These are phyloP conservation scores for Biston betularia DNA, from an alignment of 2,888 invertebrate genomes.

Conservation along the genomic window DNA sequence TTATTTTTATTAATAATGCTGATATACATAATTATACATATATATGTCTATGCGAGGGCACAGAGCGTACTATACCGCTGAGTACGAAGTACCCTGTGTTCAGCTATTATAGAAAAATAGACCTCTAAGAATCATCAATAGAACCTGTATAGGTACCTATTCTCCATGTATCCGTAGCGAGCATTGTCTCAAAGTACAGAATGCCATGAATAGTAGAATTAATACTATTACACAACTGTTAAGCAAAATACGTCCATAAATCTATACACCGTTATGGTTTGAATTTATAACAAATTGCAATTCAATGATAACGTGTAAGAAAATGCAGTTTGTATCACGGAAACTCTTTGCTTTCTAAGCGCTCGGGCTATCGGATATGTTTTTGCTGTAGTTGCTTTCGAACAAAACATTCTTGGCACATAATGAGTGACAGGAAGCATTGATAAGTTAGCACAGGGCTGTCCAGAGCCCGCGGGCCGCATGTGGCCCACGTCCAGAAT, in stretches of 20 bases:
- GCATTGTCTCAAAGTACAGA: conserved; percentile 54
- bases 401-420: conserved; percentile 21
- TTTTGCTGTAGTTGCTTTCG: conserved; percentile 48
- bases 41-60: too few species aligned
- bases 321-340: conserved; percentile 60
- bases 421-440: conserved; percentile 13
- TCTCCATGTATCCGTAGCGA: too few species aligned
- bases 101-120: too few species aligned
- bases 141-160: too few species aligned
- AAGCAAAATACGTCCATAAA: conserved; percentile 43
- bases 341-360: conserved; percentile 66
- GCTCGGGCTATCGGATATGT: conserved; percentile 52
- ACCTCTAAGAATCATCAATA: too few species aligned
- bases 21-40: too few species aligned
- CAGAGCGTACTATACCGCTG: too few species aligned
- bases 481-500: too few species aligned
- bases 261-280: conserved; percentile 27
- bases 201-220: conserved; percentile 47
- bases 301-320: conserved; percentile 49
- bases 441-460: too few species aligned
- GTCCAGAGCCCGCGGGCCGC: too few species aligned
- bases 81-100: too few species aligned
- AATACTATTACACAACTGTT: conserved; percentile 37
- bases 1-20: too few species aligned
- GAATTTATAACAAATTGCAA: conserved; percentile 38